Evolutionary conservation across 2,888 invertebrate genomes (phyloP), one percentile per base, ranked within the genome.

Genomic region (Dynastes hyllus): DNA sequence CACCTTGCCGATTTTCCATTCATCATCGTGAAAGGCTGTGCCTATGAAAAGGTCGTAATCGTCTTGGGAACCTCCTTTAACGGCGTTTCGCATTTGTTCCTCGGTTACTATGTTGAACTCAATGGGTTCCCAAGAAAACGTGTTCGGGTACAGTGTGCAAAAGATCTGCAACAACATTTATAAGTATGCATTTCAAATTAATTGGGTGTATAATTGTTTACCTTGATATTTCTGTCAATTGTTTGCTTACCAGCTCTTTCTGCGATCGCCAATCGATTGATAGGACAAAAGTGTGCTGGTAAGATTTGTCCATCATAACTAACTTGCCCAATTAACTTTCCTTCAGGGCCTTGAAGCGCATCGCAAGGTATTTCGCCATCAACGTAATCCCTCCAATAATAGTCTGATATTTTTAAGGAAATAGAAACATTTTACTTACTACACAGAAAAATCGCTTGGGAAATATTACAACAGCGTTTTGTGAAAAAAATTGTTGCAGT

Each of bases 271-370:
- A 22, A 22, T 5, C 22, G 6, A 8, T 58, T 58, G 22, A 22
- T 16, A 1, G 55, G 55, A 9, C 22, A 16, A 3, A 58, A 1
- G 9, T 22, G 8, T 8, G 55, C 55, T 22, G 55, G 55, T 6
- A 58, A 58, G 8, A 58, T 22, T 58, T 58, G 55, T 22, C 45
- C 66, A 3, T 22, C 16, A 8, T 22, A 67, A 16, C 16, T 11
- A 45, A 67, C 45, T 67, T 67, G 66, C 2, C 66, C 66, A 16
- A 67, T 67, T n/a, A 40, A 67, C 40, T 67, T 67, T 67, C 66
- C 66, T 6, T 40, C 8, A 22, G 40, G 13, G 1, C 22, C 66
- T 22, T 22, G 9, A 8, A 67, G 9, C 16, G 66, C 66, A 40
- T 67, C 66, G 9, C 9, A 22, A 3, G 66, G 66, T 67, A 67